These are phyloP conservation scores for Noturus placidus DNA, from an alignment of 2,113 vertebrate species.

Conservation along the genomic window DNA sequence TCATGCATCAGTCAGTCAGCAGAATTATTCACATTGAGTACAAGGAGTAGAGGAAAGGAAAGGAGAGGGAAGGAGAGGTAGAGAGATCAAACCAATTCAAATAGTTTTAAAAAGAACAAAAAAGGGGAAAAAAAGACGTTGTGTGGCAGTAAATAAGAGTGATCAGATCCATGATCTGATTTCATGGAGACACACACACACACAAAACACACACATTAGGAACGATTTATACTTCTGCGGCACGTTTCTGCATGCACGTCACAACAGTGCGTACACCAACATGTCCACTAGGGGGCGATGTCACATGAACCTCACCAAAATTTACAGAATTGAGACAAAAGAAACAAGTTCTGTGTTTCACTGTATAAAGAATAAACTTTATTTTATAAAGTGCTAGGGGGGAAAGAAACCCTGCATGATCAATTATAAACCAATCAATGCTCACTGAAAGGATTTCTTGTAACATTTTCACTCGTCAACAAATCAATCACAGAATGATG, in stretches of 20 bases:
- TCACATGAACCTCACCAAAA: too few species aligned
- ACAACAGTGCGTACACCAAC: neutral
- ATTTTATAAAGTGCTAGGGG: neutral
- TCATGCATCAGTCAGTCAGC: constrained; percentile 60
- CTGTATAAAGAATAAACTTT: neutral
- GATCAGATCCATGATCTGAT: neutral
- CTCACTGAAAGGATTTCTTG: neutral
- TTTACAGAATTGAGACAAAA: neutral
- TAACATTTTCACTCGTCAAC: neutral
- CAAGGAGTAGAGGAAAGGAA: constrained; percentile 36
- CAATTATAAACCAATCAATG: neutral
- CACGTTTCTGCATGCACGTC: neutral
- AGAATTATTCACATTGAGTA: constrained; percentile 50
- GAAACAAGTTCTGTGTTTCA: neutral
- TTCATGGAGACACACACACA: neutral
- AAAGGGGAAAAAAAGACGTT: neutral
- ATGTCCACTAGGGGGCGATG: neutral
- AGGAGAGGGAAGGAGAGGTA: neutral
- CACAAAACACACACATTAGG: too few species aligned
- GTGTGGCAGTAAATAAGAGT: neutral
- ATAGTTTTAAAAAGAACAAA: neutral
- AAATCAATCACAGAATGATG: neutral
- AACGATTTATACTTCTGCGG: neutral
- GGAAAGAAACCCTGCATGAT: neutral
- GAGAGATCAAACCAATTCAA: neutral